Evolutionary conservation across 2,888 invertebrate genomes (phyloP).

Genomic region (Scaptomyza parva): DNA sequence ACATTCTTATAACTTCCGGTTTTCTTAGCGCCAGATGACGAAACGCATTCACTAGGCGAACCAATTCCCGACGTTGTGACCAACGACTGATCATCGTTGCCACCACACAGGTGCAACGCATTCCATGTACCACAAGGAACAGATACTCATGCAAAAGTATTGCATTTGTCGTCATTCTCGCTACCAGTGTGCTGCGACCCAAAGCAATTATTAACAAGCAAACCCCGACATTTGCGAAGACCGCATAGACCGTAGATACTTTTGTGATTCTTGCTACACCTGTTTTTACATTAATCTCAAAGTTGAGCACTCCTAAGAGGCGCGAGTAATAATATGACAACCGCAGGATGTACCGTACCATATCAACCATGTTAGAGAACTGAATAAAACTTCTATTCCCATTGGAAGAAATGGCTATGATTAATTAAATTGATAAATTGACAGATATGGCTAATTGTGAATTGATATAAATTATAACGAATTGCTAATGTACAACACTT

Average conservation of each 20-base stretch:
- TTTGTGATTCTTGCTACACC: constrained; percentile 39
- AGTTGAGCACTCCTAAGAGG: constrained; percentile 52
- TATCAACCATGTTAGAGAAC: constrained; percentile 39
- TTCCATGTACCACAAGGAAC: constrained; percentile 24
- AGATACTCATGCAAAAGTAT: constrained; percentile 50
- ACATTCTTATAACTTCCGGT: constrained; percentile 27
- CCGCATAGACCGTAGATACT: constrained; percentile 32
- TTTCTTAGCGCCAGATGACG: constrained; percentile 13
- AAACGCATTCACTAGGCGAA: constrained; percentile 42
- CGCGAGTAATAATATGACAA: constrained; percentile 43
- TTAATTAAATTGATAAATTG: not conserved
- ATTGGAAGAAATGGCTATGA: not conserved
- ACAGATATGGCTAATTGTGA: constrained; percentile 15
- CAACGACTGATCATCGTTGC: constrained; percentile 50
- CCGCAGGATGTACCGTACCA: constrained; percentile 39
- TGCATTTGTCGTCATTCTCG: not conserved
- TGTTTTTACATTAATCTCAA: constrained; percentile 46
- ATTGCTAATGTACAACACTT: no score
- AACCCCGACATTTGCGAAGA: constrained; percentile 17
- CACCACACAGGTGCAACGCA: constrained; percentile 30
- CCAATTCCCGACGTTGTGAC: constrained; percentile 30
- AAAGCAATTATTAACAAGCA: constrained; percentile 9
- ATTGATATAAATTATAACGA: not conserved
- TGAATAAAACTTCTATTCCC: constrained; percentile 8
- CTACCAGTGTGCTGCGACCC: not conserved